Evolutionary conservation across 2,888 invertebrate species (phyloP).

Genomic region (Leptinotarsa rubiginosa): DNA sequence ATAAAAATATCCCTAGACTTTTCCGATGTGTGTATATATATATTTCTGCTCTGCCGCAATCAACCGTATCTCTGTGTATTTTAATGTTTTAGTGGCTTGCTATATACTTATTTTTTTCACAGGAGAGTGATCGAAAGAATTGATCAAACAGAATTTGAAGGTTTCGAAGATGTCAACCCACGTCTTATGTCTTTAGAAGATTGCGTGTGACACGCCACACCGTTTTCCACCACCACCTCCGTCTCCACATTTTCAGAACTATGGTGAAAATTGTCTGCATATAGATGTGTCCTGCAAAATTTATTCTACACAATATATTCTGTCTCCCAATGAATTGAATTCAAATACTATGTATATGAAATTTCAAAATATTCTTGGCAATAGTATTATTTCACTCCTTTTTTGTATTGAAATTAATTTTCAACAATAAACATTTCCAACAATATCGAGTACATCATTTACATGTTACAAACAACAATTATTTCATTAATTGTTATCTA

Average conservation of each 20-base stretch:
- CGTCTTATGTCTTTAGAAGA: slow-evolving; percentile 98
- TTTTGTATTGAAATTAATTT: too few species aligned
- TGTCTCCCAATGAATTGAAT: slow-evolving; percentile 77
- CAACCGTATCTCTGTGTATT: too few species aligned
- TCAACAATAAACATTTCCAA: too few species aligned
- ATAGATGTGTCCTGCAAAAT: slow-evolving; percentile 75
- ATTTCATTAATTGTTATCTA: too few species aligned
- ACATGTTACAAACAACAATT: too few species aligned
- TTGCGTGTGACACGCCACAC: slow-evolving; percentile 89
- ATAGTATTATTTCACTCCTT: too few species aligned
- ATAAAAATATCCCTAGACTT: too few species aligned
- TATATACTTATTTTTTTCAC: slow-evolving; percentile 53
- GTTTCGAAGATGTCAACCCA: slow-evolving; percentile 99
- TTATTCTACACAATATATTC: slow-evolving; percentile 88
- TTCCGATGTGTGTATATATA: too few species aligned
- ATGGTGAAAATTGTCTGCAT: slow-evolving; percentile 68
- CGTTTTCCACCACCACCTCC: slow-evolving; percentile 68
- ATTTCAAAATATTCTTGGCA: too few species aligned
- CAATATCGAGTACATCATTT: too few species aligned
- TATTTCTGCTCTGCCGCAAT: too few species aligned
- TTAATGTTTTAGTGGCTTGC: neutral
- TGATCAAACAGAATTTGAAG: slow-evolving; percentile 99
- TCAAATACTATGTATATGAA: too few species aligned
- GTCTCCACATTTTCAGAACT: slow-evolving; percentile 75
- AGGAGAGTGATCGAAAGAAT: slow-evolving; percentile 94